Conservation (phyloP, 2,888 invertebrate genomes). For the Patella pellucida region DNA sequence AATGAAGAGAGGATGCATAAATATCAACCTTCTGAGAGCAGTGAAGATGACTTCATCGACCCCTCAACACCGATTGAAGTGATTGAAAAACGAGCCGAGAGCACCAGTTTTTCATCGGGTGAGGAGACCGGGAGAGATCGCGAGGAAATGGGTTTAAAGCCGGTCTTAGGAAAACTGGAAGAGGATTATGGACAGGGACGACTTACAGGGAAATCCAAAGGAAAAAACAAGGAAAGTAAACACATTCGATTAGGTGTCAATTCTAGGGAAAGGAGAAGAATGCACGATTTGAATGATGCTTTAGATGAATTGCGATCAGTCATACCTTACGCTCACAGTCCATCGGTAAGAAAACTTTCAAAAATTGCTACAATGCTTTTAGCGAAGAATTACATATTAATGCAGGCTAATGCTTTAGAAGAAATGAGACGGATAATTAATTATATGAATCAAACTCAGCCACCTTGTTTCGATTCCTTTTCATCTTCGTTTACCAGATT, state of each 20-base stretch:
- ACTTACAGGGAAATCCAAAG: background rate
- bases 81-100: background rate
- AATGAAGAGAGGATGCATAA: background rate
- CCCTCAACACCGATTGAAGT: conserved; percentile 1
- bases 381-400: conserved; percentile 70
- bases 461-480: background rate
- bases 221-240: conserved; percentile 29
- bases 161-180: background rate
- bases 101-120: conserved; percentile 3
- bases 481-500: background rate
- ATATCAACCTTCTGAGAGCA: background rate
- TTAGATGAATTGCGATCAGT: conserved; percentile 69
- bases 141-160: background rate
- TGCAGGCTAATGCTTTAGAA: conserved; percentile 69
- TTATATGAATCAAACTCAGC: conserved; percentile 65
- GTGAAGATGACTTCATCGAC: conserved; percentile 3
- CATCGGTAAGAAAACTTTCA: conserved; percentile 70
- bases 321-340: conserved; percentile 71
- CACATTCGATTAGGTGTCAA: conserved; percentile 68
- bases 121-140: conserved; percentile 6
- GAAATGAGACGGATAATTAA: conserved; percentile 67
- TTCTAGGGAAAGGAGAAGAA: conserved; percentile 72
- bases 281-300: conserved; percentile 73
- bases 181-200: background rate
- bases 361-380: conserved; percentile 69